Percentiles rank a stretch among this genome's conserved stretches.
Evolutionary conservation across 2,113 vertebrate genomes (phyloP).

Genomic region (Pelodiscus sinensis): DNA sequence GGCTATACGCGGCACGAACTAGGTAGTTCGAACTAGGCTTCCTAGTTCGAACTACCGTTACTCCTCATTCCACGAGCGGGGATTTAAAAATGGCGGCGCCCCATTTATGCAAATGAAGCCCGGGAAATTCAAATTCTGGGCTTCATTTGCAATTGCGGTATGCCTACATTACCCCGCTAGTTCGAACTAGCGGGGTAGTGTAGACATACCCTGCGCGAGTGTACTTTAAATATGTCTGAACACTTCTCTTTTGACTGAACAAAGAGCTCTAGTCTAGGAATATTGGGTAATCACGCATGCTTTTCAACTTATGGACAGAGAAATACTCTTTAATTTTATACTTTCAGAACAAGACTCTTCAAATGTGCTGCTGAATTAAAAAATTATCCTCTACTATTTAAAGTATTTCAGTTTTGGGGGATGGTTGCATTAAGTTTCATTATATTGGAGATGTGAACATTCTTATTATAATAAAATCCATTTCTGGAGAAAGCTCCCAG

Average conservation of each 20-base stretch:
- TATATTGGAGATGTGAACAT: background rate
- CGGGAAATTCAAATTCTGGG: too few relatives aligned
- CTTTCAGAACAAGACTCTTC: background rate
- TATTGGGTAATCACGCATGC: background rate
- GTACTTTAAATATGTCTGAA: conserved; percentile 44
- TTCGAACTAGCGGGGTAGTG: too few relatives aligned
- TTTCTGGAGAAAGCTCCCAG: background rate
- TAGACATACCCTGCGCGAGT: too few relatives aligned
- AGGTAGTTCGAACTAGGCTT: too few relatives aligned
- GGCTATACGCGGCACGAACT: too few relatives aligned
- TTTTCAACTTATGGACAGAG: background rate
- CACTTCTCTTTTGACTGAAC: conserved; percentile 11
- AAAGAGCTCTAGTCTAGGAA: conserved; percentile 21
- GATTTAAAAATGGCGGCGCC: too few relatives aligned
- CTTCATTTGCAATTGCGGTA: too few relatives aligned
- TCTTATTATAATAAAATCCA: background rate
- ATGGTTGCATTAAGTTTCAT: background rate
- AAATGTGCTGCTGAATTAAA: background rate
- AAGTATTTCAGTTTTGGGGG: background rate
- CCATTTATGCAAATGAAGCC: too few relatives aligned
- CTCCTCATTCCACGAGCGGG: too few relatives aligned
- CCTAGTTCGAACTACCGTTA: too few relatives aligned
- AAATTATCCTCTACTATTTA: background rate
- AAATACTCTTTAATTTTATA: background rate
- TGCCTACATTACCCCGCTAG: too few relatives aligned